A percentile compares a stretch with the other conserved stretches of the same genome.
Evolutionary conservation across 2,797 vertebrate species (phyloP).

Genomic region (Heterohyrax brucei): DNA sequence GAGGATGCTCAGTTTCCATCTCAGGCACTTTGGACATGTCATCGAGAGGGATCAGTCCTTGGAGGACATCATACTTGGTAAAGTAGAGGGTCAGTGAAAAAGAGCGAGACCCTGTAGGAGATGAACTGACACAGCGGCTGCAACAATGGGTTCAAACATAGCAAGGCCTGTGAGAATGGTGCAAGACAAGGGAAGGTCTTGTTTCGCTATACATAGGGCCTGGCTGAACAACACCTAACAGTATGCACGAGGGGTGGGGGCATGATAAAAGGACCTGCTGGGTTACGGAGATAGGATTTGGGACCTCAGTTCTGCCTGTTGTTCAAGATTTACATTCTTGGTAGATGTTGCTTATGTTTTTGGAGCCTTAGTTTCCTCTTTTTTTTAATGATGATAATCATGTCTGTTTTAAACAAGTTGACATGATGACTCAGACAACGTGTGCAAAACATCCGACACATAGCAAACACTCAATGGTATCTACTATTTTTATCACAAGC

Average conservation of each 20-base stretch:
- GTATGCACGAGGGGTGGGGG: not conserved
- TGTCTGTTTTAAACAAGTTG: slow-evolving; percentile 26
- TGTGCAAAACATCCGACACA: slow-evolving; percentile 69
- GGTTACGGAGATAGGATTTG: not conserved
- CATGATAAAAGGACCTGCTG: not conserved
- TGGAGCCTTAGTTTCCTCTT: slow-evolving; percentile 23
- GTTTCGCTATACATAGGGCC: no score
- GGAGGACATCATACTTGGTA: no score
- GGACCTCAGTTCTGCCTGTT: not conserved
- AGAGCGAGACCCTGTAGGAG: no score
- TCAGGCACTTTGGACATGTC: no score
- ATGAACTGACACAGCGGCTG: no score
- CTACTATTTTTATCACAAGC: slow-evolving; percentile 57
- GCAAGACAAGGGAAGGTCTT: no score
- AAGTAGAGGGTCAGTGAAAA: no score
- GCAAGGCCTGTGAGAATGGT: no score
- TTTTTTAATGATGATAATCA: slow-evolving; percentile 1
- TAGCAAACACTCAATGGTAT: slow-evolving; percentile 22
- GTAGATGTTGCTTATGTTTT: not conserved
- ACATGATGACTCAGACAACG: slow-evolving; percentile 35
- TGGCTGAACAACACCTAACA: no score
- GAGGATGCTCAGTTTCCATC: no score
- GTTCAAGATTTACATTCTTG: slow-evolving; percentile 37
- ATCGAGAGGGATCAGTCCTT: no score
- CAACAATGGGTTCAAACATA: no score